A percentile compares a stretch with the other conserved stretches of the same genome.
These are phyloP conservation scores for Melanotaenia nigrans DNA, from an alignment of 2,797 vertebrate genomes.

Conservation along the genomic window DNA sequence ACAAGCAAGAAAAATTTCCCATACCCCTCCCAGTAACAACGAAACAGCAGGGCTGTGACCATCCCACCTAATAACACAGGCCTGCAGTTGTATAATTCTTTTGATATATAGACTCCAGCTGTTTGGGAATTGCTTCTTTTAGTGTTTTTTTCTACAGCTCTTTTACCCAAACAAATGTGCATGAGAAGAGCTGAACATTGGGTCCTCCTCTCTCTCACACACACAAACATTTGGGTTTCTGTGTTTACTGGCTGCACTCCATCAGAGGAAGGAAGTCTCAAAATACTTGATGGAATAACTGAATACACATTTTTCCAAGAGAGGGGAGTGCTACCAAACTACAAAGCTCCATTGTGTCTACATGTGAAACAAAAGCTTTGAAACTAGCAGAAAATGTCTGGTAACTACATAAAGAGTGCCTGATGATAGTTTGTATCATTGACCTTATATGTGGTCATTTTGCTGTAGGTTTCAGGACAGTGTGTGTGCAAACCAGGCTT, in stretches of 20 bases:
- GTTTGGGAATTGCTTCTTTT: conserved; percentile 36
- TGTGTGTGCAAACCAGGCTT: conserved; percentile 95
- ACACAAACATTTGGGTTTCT: conserved; percentile 46
- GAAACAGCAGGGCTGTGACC: conserved; percentile 33
- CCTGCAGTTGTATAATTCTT: conserved; percentile 25
- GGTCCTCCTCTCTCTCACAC: not conserved
- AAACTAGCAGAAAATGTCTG: not conserved
- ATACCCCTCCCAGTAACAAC: not conserved
- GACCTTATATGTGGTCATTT: not conserved
- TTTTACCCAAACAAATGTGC: conserved; percentile 18
- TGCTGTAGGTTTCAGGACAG: conserved; percentile 88
- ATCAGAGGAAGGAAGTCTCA: conserved; percentile 76
- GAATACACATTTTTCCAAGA: conserved; percentile 32
- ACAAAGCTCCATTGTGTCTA: conserved; percentile 52
- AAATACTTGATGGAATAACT: conserved; percentile 57
- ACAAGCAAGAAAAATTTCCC: not conserved
- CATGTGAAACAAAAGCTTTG: conserved; percentile 19
- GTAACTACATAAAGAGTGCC: not conserved
- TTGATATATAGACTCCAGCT: conserved; percentile 57
- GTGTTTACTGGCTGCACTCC: conserved; percentile 73
- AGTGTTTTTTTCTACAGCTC: conserved; percentile 17
- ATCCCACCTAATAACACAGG: conserved; percentile 25
- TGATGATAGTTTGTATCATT: not conserved
- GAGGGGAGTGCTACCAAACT: conserved; percentile 4
- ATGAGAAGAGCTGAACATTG: conserved; percentile 11